These are phyloP conservation scores for Plectus sambesii DNA, from an alignment of 1,140 invertebrate genomes.

Conservation along the genomic window DNA sequence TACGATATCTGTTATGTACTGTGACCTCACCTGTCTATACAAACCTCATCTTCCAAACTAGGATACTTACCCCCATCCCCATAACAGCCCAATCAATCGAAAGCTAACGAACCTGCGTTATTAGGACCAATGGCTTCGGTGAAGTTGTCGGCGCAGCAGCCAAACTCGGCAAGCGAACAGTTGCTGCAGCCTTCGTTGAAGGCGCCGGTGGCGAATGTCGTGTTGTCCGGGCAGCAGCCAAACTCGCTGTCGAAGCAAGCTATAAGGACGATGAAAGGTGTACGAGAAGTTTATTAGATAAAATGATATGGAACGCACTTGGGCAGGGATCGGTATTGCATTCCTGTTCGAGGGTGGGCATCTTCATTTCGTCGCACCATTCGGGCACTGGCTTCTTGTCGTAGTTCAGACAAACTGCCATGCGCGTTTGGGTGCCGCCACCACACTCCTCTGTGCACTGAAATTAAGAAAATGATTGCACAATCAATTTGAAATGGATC, in stretches of 20 bases:
- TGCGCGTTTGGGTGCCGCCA: conserved; percentile 61
- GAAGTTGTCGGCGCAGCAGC: conserved; percentile 42
- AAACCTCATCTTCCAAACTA: too few relatives aligned
- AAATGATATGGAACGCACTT: conserved; percentile 23
- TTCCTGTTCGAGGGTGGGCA: conserved; percentile 57
- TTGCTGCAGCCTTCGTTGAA: conserved; percentile 63
- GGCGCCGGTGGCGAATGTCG: conserved; percentile 64
- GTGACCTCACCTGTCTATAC: too few relatives aligned
- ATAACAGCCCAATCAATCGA: not conserved
- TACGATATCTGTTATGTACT: too few relatives aligned
- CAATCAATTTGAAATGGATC: conserved; percentile 14
- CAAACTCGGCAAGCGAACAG: conserved; percentile 43
- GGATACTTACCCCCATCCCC: conserved; percentile 29
- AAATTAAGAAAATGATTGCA: conserved; percentile 7
- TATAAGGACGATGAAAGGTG: conserved; percentile 24
- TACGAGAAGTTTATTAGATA: too few relatives aligned
- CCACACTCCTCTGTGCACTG: conserved; percentile 54
- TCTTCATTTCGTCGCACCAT: conserved; percentile 57
- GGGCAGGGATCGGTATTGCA: conserved; percentile 62
- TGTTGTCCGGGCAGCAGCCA: conserved; percentile 56
- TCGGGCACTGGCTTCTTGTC: conserved; percentile 54
- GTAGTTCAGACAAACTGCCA: conserved; percentile 66
- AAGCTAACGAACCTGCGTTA: not conserved
- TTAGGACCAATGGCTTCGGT: conserved; percentile 40
- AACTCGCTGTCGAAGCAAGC: conserved; percentile 67